Base-by-base conservation (phyloP, 2,797 vertebrate species). In the Merluccius polli region DNA sequence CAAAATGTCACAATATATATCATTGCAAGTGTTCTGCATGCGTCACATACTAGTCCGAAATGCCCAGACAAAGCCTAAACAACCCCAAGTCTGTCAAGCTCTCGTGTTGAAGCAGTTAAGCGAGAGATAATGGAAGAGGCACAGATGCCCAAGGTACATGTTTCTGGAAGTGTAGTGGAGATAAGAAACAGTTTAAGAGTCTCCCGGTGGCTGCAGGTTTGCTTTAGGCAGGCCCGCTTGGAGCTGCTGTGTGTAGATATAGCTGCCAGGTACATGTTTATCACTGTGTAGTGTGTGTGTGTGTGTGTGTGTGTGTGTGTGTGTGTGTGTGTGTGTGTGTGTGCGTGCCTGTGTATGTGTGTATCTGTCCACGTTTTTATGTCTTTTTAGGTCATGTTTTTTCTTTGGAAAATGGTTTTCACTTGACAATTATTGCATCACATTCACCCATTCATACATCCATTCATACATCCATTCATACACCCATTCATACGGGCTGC, bases 151-250 rank as follows among this genome's bases (percentile, higher is more conserved):
- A 77, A 73, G 0, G 73, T 73, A 81, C 86, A 84, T 74, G 79
- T 77, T 86, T 82, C 79, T 59, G 74, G 85, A 82, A 83, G 79
- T 83, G 77, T 81, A 81, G 80, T 73, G 33, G 76, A 87, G 78
- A 52, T 52, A 52, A 13, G 41, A 16, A 77, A 90, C 89, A 90
- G 89, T 84, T 88, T 82, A 88, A 88, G 83, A 89, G 87, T 90
- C 87, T 87, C 84, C 75, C 76, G 86, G 84, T 78, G 80, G 87
- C 83, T 67, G 72, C 73, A 4, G 12, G 72, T 87, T 86, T 88
- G 87, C 84, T 87, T 70, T 78, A 85, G 79, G 85, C 81, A 83
- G 77, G 83, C 77, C 67, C 78, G 77, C 75, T 86, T 72, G 41
- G 67, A 74, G 72, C 75, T 72, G 77, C 80, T 76, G 69, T 76